Conservation (phyloP, 1,140 invertebrate species). For the Hyles vespertilio region DNA sequence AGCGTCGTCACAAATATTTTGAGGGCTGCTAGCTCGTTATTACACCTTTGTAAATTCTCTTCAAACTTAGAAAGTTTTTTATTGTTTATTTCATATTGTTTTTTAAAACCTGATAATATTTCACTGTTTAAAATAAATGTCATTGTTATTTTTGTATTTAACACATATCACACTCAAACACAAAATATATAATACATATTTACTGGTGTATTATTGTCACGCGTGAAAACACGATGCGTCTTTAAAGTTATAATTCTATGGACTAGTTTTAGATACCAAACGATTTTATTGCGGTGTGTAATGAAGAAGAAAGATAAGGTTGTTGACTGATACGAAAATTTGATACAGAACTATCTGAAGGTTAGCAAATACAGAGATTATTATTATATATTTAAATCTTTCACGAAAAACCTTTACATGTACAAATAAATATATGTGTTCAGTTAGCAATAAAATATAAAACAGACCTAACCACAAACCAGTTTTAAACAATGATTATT, state of each 20-base stretch:
- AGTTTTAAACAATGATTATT: too few species aligned
- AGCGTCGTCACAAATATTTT: slow-evolving; percentile 39
- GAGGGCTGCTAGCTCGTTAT: slow-evolving; percentile 28
- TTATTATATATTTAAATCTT: too few species aligned
- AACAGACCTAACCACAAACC: too few species aligned
- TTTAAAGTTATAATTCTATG: not conserved
- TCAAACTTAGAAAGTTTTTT: slow-evolving; percentile 36
- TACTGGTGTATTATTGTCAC: slow-evolving; percentile 2
- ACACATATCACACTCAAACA: not conserved
- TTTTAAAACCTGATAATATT: slow-evolving; percentile 17
- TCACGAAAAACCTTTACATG: too few species aligned
- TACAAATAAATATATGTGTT: too few species aligned
- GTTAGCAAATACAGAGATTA: too few species aligned
- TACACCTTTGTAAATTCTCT: slow-evolving; percentile 31
- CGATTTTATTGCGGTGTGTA: too few species aligned
- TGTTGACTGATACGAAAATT: too few species aligned
- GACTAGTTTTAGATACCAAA: too few species aligned
- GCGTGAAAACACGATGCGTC: not conserved
- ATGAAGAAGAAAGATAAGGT: too few species aligned
- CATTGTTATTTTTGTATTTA: slow-evolving; percentile 5
- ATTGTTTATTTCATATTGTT: slow-evolving; percentile 31
- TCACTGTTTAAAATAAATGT: not conserved
- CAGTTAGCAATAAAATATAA: too few species aligned
- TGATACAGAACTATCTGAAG: not conserved
- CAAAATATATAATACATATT: not conserved